Conservation (phyloP, 1,140 invertebrate genomes). For the Halictus rubicundus region DNA sequence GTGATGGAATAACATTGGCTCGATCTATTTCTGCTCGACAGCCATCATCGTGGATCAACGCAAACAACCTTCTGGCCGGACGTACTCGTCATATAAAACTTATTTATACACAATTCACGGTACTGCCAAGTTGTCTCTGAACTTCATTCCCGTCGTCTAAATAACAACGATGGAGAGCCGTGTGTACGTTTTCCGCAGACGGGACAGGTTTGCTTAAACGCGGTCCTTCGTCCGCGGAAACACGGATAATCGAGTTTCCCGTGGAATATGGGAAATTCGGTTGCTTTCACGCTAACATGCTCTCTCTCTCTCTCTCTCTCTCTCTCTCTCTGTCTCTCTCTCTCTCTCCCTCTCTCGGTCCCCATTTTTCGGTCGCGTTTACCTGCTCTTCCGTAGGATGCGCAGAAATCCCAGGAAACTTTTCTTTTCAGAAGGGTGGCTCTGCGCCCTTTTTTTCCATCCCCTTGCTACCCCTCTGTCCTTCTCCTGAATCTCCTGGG, state of each 20-base stretch:
- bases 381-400: neutral
- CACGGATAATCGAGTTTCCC: neutral
- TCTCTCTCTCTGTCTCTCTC: neutral
- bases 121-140: neutral
- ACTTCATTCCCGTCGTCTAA: neutral
- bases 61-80: neutral
- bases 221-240: neutral
- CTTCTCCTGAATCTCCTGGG: neutral
- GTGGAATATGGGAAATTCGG: neutral
- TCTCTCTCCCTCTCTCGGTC: neutral
- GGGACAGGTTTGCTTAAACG: no score
- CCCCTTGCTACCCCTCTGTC: neutral
- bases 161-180: no score
- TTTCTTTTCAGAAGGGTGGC: neutral
- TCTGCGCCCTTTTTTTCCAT: neutral
- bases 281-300: neutral
- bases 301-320: neutral
- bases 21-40: conserved; percentile 5
- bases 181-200: no score
- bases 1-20: neutral
- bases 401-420: conserved; percentile 1
- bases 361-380: no score
- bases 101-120: neutral
- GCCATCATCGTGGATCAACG: neutral
- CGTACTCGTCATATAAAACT: neutral